These are phyloP conservation scores for Caradrina clavipalpis DNA, from an alignment of 2,888 invertebrate species.

Conservation along the genomic window DNA sequence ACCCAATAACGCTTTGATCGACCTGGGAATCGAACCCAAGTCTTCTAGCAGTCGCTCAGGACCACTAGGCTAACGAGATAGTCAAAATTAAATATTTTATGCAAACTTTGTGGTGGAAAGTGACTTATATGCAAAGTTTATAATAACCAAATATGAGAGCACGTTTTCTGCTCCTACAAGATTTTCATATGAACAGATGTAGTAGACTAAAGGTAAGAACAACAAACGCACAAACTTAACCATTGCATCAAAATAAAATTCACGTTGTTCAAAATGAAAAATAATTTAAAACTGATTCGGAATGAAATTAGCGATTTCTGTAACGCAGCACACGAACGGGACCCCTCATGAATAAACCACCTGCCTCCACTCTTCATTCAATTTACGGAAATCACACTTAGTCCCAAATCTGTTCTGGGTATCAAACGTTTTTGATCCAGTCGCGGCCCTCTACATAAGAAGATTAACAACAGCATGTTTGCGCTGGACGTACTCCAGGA, in stretches of 20 bases:
- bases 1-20: no score
- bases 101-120: background rate
- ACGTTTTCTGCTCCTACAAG: no score
- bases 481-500: constrained; percentile 67
- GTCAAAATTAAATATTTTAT: constrained; percentile 11
- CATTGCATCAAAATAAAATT: constrained; percentile 34
- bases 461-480: constrained; percentile 74
- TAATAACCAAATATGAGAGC: no score
- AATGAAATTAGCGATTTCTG: constrained; percentile 67
- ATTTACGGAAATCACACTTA: constrained; percentile 73
- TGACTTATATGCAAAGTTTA: no score
- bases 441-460: constrained; percentile 68
- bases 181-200: no score
- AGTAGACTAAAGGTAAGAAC: background rate
- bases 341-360: constrained; percentile 73
- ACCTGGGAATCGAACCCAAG: no score
- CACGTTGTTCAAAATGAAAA: constrained; percentile 48
- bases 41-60: no score
- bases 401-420: constrained; percentile 70
- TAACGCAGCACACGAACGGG: constrained; percentile 55
- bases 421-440: constrained; percentile 68
- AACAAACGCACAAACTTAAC: background rate
- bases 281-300: constrained; percentile 67
- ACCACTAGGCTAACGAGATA: no score
- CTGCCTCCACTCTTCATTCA: constrained; percentile 71